Evolutionary conservation across 2,888 invertebrate species (phyloP), one percentile per base, ranked within the genome.

Genomic region (Drosophila algonquin): DNA sequence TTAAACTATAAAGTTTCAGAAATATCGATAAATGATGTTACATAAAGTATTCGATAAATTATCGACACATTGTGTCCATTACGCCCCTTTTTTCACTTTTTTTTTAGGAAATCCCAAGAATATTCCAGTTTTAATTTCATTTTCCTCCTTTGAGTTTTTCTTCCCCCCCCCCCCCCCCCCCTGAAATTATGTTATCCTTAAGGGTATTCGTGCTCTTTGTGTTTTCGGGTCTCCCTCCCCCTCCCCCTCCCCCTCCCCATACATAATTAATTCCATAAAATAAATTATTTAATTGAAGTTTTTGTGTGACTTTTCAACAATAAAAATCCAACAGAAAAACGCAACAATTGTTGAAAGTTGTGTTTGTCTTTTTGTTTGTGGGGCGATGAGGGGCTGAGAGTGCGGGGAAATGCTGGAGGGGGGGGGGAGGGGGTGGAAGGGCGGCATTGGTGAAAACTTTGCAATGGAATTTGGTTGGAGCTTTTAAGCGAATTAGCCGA

Each of bases 241-340:
- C 1, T 21, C 21, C 21, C 21, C 21, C 3, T 3, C 21, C 21
- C 21, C 21, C 21, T 21, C 21, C 5, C 24, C 63, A 77, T 87
- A 63, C 80, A 83, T 81, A 85, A 85, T 83, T 81, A 77, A 85
- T 77, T 82, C 73, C 68, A 79, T 77, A 76, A 81, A 77, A 79
- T 79, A 79, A 85, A 80, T 76, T 65, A 77, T 88, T 88, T 83
- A 76, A 85, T 88, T 83, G 73, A 87, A 87, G 80, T 85, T 77
- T 14, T 61, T 75, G 77, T 79, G 53, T 71, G 77, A 75, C 72
- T 83, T 83, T 40, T 74, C 16, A 54, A 68, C 73, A 76, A 76
- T 71, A 84, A 72, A 56, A 57, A 30, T 32, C 7, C 46, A 32
- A 56, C 10, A 57, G 32, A 58, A 80, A 78, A 77, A 71, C 67